Conservation (phyloP, 1,140 invertebrate species). For the Drosophila baimaii region DNA sequence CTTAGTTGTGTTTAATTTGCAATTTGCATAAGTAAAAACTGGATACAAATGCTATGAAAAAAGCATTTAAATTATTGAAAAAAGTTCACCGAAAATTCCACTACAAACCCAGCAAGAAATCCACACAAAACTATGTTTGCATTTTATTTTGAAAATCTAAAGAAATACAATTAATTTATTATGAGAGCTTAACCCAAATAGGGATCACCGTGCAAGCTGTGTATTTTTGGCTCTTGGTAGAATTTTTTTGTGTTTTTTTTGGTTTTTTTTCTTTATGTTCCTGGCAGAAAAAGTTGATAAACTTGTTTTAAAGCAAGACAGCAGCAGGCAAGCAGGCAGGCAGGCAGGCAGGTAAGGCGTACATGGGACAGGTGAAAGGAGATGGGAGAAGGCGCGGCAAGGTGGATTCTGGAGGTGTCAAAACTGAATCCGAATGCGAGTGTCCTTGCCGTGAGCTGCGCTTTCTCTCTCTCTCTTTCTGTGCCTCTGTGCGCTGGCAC, state of each 20-base stretch:
- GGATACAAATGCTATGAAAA: too few relatives aligned
- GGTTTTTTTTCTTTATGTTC: conserved; percentile 12
- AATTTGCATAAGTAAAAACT: too few relatives aligned
- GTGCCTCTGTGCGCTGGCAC: conserved; percentile 58
- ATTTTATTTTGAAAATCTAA: background rate
- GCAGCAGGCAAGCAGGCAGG: conserved; percentile 5
- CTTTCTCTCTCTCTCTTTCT: background rate
- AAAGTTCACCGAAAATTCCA: too few relatives aligned
- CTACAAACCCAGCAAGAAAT: too few relatives aligned
- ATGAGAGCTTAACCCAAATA: too few relatives aligned
- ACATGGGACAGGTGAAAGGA: too few relatives aligned
- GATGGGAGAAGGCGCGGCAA: background rate
- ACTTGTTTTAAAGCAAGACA: conserved; percentile 62
- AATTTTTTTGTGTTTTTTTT: background rate
- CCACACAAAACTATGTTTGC: too few relatives aligned
- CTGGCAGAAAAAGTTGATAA: conserved; percentile 59
- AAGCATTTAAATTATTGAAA: too few relatives aligned
- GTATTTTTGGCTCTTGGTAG: background rate
- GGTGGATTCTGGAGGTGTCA: conserved; percentile 1
- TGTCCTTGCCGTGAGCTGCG: conserved; percentile 49
- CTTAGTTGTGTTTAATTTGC: background rate
- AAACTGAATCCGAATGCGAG: conserved; percentile 34
- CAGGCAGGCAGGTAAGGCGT: conserved; percentile 9
- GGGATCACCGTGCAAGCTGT: background rate
- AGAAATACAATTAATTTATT: background rate